Base-by-base conservation (phyloP, 1,140 invertebrate genomes). In the Drosophila subpulchrella region DNA sequence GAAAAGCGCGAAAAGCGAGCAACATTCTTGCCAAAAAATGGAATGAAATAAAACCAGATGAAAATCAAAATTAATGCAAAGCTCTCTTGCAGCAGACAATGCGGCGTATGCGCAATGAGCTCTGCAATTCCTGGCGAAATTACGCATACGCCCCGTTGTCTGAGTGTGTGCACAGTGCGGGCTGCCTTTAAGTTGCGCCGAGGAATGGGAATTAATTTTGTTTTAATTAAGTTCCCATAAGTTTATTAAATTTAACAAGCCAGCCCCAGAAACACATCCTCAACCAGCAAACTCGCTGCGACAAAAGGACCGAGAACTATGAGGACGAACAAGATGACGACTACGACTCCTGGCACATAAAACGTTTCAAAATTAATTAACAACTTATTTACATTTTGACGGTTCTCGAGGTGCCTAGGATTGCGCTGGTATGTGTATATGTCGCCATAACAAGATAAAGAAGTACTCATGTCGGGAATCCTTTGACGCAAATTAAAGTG, bases 291-390 rank as follows among this genome's bases (percentile, higher is more conserved):
- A 62, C 54, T 38, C 53, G n/a, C 30, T 32, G 53, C 36, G 38
- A 24, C 27, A 17, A 39, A 39, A 50, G 62, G 32, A 44, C 44
- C 13, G 36, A 20, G 30, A 61, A 75, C 47, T 63, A 55, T 50
- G 11, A 44, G 12, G 38, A 38, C 20, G 47, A 30, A 27, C 38
- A 67, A 17, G 65, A 71, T 34, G 66, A 54, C 38, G 48, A 55
- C 24, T 68, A 34, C 63, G 12, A 68, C 42, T 68, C 34, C 44
- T 56, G 51, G 51, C 68, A 71, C 68, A 58, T 50, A 62, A 78
- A 80, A 53, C 76, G 58, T 76, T 85, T 75, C 81, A 60, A 85
- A 85, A 78, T 86, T 86, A 85, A 85, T 85, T 78, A 85, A 86
- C 78, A 85, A 78, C 73, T 75, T 81, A 85, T 78, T 81, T 78